Evolutionary conservation across 2,888 invertebrate genomes (phyloP), one percentile per base, ranked within the genome.

Genomic region (Platycnemis pennipes): DNA sequence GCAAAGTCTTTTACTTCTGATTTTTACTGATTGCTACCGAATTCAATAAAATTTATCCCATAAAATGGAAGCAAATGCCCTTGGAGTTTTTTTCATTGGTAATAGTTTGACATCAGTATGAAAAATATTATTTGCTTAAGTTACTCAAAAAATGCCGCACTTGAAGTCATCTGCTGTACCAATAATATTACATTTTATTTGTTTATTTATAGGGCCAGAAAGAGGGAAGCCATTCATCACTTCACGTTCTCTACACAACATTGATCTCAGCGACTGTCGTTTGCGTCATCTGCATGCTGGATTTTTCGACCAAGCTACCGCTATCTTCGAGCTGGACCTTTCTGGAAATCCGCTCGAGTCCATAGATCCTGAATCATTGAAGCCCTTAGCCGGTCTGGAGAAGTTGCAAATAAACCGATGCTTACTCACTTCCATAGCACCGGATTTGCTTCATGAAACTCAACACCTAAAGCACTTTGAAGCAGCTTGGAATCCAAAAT

Each of bases 261-360:
- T 98, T 94, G 98, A 98, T 96, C 97, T 98, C 95, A 98, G 97
- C 96, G 97, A 97, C 94, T 98, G 98, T 96, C 97, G 97, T 94
- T 96, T 98, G 53, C 96, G 97, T 37, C 96, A 96, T 87, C 97
- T 98, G 95, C 97, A 97, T 95, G 96, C 97, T 8, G 97, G 97
- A 94, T 98, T 98, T 96, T 98, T 98, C 96, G 97, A 97, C 95
- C 98, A 98, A 95, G 97, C 97, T 87, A 97, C 98, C 0, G 97
- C 98, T 22, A 96, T 98, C 42, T 97, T 97, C 95, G 97, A 97
- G n/a, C 96, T 98, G n/a, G 98, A 98, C 96, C 96, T 98, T 19
- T 98, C 98, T 7, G 97, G 97, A 94, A 98, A 98, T 96, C 98
- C 98, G 4, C 96, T 98, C 0, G 96, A 96, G 94, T 96, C 96